Evolutionary conservation across 2,797 vertebrate species (phyloP).

Genomic region (Trachops cirrhosus): DNA sequence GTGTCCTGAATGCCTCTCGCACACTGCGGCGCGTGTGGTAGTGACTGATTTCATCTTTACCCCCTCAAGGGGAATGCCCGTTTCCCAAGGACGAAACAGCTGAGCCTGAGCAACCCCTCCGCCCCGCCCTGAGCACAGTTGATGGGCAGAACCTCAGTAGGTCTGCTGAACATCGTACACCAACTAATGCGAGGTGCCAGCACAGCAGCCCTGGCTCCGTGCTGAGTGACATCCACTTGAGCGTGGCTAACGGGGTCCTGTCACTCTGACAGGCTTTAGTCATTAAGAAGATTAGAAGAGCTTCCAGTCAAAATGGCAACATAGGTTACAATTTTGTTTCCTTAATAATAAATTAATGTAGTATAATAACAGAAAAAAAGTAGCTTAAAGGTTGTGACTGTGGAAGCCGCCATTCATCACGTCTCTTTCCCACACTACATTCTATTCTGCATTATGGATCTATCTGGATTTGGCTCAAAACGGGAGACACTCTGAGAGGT

Average conservation of each 20-base stretch:
- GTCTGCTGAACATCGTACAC: accelerated
- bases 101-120: not conserved
- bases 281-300: not conserved
- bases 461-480: not conserved
- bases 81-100: not conserved
- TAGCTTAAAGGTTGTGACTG: not conserved
- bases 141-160: not conserved
- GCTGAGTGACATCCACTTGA: not conserved
- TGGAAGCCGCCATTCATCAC: not conserved
- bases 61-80: not conserved
- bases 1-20: not conserved
- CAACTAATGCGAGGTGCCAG: not conserved
- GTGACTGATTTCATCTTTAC: not conserved
- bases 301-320: not conserved
- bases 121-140: not conserved
- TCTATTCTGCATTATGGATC: not conserved
- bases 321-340: not conserved
- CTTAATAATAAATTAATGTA: not conserved
- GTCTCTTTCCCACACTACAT: not conserved
- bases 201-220: not conserved
- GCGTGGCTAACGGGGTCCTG: accelerated
- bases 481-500: not conserved
- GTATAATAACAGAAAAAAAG: not conserved
- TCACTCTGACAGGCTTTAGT: not conserved
- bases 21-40: accelerated